These are phyloP conservation scores for Zosterops pallidus DNA, from an alignment of 2,113 vertebrate species.

Conservation along the genomic window DNA sequence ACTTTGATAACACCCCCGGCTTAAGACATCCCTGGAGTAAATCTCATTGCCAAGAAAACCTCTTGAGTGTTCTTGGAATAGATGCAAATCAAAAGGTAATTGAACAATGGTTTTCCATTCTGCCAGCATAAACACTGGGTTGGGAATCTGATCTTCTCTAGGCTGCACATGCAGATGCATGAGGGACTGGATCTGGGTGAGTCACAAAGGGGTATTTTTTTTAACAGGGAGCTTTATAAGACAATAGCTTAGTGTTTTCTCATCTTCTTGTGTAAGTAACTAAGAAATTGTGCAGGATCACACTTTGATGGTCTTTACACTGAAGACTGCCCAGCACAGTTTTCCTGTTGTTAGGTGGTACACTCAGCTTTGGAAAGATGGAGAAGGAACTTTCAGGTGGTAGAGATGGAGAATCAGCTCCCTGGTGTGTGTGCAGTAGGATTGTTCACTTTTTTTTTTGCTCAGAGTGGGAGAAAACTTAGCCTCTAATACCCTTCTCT, in stretches of 20 bases:
- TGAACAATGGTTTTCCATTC: not conserved
- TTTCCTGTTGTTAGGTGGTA: not conserved
- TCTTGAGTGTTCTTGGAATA: slow-evolving; percentile 71
- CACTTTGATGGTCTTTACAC: not conserved
- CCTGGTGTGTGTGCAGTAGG: not conserved
- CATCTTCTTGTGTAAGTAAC: not conserved
- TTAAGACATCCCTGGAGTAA: slow-evolving; percentile 56
- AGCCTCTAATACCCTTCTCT: not conserved
- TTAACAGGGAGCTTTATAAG: not conserved
- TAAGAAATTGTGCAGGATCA: not conserved
- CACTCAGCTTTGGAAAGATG: not conserved
- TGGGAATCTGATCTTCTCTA: not conserved
- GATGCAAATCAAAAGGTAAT: slow-evolving; percentile 69
- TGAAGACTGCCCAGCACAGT: not conserved
- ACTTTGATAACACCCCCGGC: not conserved
- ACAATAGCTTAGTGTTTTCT: not conserved
- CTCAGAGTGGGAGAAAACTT: not conserved
- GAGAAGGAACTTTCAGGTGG: not conserved
- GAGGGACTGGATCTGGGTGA: not conserved
- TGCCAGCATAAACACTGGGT: not conserved
- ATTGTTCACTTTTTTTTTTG: not conserved
- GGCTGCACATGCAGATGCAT: not conserved
- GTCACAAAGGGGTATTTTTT: accelerated
- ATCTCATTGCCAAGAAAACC: slow-evolving; percentile 60
- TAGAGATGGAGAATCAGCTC: not conserved